These are phyloP conservation scores for Aphodius sticticus DNA, from an alignment of 2,888 invertebrate species.

Conservation along the genomic window DNA sequence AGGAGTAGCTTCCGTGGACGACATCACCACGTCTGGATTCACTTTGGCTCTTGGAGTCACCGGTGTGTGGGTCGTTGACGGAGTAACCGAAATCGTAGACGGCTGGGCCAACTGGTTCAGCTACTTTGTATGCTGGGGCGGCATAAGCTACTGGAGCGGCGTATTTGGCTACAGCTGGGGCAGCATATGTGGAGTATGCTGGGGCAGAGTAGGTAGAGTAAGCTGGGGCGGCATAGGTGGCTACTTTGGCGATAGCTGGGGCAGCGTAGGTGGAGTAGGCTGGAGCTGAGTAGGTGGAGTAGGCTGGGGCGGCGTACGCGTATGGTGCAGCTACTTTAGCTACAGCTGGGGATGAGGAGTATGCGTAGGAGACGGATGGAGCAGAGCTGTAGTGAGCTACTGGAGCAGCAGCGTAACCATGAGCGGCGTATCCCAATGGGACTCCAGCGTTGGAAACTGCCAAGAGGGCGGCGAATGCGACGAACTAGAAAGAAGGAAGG, in stretches of 20 bases:
- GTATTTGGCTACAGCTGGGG: slow-evolving; percentile 32
- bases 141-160: slow-evolving; percentile 10
- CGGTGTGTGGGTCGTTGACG: slow-evolving; percentile 63
- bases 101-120: slow-evolving; percentile 56
- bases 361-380: slow-evolving; percentile 30
- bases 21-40: slow-evolving; percentile 63
- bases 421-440: slow-evolving; percentile 36
- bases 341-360: slow-evolving; percentile 27
- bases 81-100: slow-evolving; percentile 62
- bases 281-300: slow-evolving; percentile 43
- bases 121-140: neutral
- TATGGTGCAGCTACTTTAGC: slow-evolving; percentile 35
- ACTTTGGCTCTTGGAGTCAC: slow-evolving; percentile 64
- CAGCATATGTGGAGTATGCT: slow-evolving; percentile 33
- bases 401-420: slow-evolving; percentile 35
- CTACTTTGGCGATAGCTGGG: too few species aligned
- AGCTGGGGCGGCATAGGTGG: slow-evolving; percentile 31
- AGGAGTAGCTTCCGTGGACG: slow-evolving; percentile 63
- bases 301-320: slow-evolving; percentile 57
- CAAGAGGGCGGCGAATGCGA: slow-evolving; percentile 40
- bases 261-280: slow-evolving; percentile 25
- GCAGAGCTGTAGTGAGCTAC: slow-evolving; percentile 35
- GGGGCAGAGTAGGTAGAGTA: slow-evolving; percentile 25
- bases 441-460: slow-evolving; percentile 41
- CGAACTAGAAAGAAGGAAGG: slow-evolving; percentile 37